phyloP scores from a whole-genome alignment of 2,797 vertebrate genomes.

The Phrynocephalus guinanensis region DNA sequence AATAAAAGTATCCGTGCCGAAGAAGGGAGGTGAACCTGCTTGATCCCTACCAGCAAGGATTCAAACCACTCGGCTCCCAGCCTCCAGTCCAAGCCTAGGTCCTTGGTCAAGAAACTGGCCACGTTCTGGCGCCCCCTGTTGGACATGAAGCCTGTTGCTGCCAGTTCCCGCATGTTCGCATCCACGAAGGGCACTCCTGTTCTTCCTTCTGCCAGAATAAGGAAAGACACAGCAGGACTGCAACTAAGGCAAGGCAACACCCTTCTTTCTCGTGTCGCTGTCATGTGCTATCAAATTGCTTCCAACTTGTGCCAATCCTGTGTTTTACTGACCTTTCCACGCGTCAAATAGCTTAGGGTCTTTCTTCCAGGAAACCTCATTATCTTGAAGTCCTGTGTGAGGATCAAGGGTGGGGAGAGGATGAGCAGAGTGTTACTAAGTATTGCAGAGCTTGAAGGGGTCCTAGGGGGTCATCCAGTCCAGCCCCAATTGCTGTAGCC shows the following conservation, averaged over 20 bases:
- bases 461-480: too few relatives aligned
- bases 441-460: background rate
- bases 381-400: constrained; percentile 83
- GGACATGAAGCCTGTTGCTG: constrained; percentile 85
- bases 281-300: too few relatives aligned
- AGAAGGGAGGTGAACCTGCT: background rate
- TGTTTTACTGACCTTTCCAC: constrained; percentile 83
- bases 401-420: background rate
- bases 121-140: constrained; percentile 89
- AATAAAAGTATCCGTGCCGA: background rate
- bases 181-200: constrained; percentile 89
- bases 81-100: constrained; percentile 87
- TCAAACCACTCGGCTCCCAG: constrained; percentile 89
- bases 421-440: constrained; percentile 1
- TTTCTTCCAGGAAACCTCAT: constrained; percentile 84
- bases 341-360: constrained; percentile 81
- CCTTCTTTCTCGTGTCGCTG: too few relatives aligned
- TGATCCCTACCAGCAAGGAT: constrained; percentile 79
- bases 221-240: background rate
- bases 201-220: constrained; percentile 77
- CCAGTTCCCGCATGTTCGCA: constrained; percentile 87
- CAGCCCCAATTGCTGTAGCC: too few relatives aligned
- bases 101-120: constrained; percentile 88
- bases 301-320: too few relatives aligned
- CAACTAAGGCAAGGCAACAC: too few relatives aligned